These are phyloP conservation scores for Adelges cooleyi DNA, from an alignment of 1,140 invertebrate genomes.

Conservation along the genomic window DNA sequence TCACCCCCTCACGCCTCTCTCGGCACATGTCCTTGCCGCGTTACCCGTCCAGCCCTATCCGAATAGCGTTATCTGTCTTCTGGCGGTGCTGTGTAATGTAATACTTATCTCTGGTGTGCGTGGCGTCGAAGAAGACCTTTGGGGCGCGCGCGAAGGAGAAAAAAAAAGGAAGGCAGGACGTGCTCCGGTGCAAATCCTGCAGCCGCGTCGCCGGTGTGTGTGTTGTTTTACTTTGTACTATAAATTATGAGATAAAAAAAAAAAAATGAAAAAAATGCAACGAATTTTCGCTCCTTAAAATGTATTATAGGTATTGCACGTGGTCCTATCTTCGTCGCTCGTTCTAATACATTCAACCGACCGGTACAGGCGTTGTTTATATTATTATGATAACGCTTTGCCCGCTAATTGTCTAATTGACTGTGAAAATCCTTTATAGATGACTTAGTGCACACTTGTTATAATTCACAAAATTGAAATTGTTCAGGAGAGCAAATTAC, in stretches of 20 bases:
- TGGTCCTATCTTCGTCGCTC: no score
- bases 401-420: no score
- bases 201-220: neutral
- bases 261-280: no score
- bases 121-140: neutral
- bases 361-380: no score
- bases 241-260: neutral
- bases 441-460: no score
- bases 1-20: neutral
- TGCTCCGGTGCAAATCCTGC: constrained; percentile 21
- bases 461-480: no score
- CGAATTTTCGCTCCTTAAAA: no score
- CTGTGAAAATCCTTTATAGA: no score
- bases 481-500: no score
- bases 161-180: neutral
- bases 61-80: constrained; percentile 15
- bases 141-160: neutral
- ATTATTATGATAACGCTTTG: no score
- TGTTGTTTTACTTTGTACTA: neutral
- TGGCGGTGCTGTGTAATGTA: neutral
- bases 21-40: neutral
- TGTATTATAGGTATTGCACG: no score
- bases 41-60: neutral
- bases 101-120: constrained; percentile 15
- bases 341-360: no score